Evolutionary conservation across 1,140 invertebrate species (phyloP), one percentile per base, ranked within the genome.

Genomic region (Drosophila suzukii): DNA sequence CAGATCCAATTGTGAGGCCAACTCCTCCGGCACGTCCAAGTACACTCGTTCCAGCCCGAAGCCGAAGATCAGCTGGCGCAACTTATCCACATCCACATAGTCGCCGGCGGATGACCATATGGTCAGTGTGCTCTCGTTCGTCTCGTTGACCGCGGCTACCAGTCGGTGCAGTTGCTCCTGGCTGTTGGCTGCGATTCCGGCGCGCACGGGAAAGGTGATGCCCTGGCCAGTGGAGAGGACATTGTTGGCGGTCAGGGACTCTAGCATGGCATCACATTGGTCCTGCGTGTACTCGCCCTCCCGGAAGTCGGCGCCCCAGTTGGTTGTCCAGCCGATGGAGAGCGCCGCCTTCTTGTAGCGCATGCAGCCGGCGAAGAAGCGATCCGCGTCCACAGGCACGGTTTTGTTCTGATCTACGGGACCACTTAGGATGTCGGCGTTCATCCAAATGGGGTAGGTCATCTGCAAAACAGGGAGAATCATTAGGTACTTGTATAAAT

Each of bases 271-370:
- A 0, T 95, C 93, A 0, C 97, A 94, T 41, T 97, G 95, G 0
- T 94, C 92, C 30, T 94, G 83, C 0, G 94, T 95, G 91, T 98
- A 98, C 15, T 93, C 93, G 3, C 94, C 93, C 0, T 93, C 94
- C 8, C 92, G 91, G n/a, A 66, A 73, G 54, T 94, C 92, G 1
- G 91, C 91, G 1, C 93, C 94, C 80, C 94, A 94, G 46, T 93
- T 93, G 1, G 97, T 98, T 2, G 96, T 97, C 98, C 98, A 98
- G 13, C 98, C 98, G 15, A 97, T 93, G 3, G 97, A 98, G 8
- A 98, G 91, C 0, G 95, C 95, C 8, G 80, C 76, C 27, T 95
- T 93, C 0, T 95, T 94, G 66, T 97, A 95, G 46, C 93, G 92
- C 15, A 94, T 93, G 0, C 93, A 93, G 2, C 82, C 93, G 32